Percentiles rank a stretch among this genome's conserved stretches.
These are phyloP conservation scores for Apis dorsata DNA, from an alignment of 1,140 invertebrate genomes.

Conservation along the genomic window DNA sequence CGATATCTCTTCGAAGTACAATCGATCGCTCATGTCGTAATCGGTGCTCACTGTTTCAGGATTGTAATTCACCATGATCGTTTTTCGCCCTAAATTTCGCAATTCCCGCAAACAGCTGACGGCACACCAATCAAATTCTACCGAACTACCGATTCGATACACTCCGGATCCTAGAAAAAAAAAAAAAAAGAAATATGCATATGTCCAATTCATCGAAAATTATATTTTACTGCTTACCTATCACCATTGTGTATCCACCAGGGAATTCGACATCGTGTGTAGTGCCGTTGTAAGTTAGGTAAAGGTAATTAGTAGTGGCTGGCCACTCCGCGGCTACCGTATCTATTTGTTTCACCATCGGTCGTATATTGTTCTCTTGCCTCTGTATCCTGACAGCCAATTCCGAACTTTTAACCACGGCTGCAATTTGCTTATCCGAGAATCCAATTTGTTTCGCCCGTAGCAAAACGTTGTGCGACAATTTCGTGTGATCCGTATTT, in stretches of 20 bases:
- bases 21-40: conserved; percentile 98
- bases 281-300: conserved; percentile 96
- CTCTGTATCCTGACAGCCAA: conserved; percentile 87
- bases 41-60: conserved; percentile 99
- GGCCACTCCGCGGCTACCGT: conserved; percentile 99
- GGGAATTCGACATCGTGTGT: conserved; percentile 93
- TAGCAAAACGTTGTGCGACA: conserved; percentile 84
- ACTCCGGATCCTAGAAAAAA: conserved; percentile 91
- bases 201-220: too few relatives aligned
- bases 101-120: conserved; percentile 97
- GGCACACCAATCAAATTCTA: conserved; percentile 99
- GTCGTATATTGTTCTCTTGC: conserved; percentile 87
- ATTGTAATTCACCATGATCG: conserved; percentile 99
- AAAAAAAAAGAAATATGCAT: neutral
- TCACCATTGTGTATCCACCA: conserved; percentile 90
- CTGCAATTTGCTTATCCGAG: conserved; percentile 98
- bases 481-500: conserved; percentile 81
- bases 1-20: conserved; percentile 99
- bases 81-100: conserved; percentile 90
- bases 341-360: conserved; percentile 98
- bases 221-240: conserved; percentile 79
- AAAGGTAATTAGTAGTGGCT: conserved; percentile 98
- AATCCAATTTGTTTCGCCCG: conserved; percentile 97
- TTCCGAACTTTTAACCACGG: conserved; percentile 92
- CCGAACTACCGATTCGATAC: conserved; percentile 98